Conservation (phyloP, 2,888 invertebrate species). For the Amblyteles armatorius region DNA sequence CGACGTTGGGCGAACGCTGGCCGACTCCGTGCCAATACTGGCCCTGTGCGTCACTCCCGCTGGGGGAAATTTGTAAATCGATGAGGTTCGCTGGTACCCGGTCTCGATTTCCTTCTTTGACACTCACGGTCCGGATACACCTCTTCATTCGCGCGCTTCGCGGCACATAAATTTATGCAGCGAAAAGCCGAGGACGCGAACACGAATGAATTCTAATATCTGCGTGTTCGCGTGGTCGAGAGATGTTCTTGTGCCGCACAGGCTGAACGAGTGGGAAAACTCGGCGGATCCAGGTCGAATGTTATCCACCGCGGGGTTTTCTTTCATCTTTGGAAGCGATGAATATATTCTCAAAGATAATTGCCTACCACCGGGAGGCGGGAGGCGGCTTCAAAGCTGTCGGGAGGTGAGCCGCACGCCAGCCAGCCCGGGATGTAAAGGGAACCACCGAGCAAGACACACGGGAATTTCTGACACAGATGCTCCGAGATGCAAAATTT, state of each 20-base stretch:
- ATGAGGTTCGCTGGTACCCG: conserved; percentile 1
- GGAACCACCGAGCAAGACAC: conserved; percentile 2
- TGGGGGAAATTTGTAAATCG: conserved; percentile 12
- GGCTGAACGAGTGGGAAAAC: not conserved
- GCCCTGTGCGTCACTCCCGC: no score
- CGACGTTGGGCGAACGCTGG: no score
- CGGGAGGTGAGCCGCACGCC: not conserved
- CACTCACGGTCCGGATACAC: not conserved
- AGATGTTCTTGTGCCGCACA: not conserved
- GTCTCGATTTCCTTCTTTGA: conserved; percentile 20
- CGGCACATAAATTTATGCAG: conserved; percentile 29
- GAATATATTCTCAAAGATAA: conserved; percentile 52
- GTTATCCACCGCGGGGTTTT: conserved; percentile 20
- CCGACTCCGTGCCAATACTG: no score
- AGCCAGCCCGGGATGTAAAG: not conserved
- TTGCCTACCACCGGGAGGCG: conserved; percentile 16
- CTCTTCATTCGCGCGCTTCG: conserved; percentile 2
- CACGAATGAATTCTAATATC: conserved; percentile 8
- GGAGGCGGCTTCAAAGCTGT: conserved; percentile 5
- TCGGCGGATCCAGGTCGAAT: conserved; percentile 25
- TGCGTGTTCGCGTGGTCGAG: not conserved
- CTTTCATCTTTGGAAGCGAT: conserved; percentile 36
- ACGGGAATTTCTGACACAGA: conserved; percentile 9
- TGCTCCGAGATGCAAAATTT: conserved; percentile 28
- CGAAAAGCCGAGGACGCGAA: conserved; percentile 15